Base-by-base conservation (phyloP, 2,797 vertebrate genomes). In the Anabacerthia variegaticeps region DNA sequence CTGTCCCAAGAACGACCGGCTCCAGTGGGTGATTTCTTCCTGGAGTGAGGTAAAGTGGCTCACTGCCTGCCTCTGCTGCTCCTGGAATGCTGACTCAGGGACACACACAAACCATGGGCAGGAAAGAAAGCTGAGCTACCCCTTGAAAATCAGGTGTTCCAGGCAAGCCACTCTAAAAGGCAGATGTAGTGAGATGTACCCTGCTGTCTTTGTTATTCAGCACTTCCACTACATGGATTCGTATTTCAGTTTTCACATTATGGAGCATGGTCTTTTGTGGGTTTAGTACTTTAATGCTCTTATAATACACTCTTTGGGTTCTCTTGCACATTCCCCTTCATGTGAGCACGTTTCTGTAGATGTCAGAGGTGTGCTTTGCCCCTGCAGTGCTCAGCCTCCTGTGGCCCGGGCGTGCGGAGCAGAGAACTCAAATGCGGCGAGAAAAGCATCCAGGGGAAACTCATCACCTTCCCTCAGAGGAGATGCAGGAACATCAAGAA, bases 341-440 rank as follows among this genome's bases (percentile, higher is more conserved):
- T 5, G 18, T 72, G 58, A 41, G 9, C 1, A 6, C 20, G 27
- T 26, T 32, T 51, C 68, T 56, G 17, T 32, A 41, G 52, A 43
- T 84, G 66, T 44, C 34, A 75, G 13, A 32, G 48, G 16, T 51
- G 37, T 66, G 4, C 36, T 79, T 78, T 89, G 15, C 52, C 36
- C 6, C 77, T 69, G n/a, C 81, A 98, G 98, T 99, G 99, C 96
- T 99, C 99, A 10, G 90, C 95, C 63, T 98, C 98, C 77, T 99
- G 99, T 62, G 99, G 99, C 24, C 91, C 96, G 4, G 99, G 99
- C 10, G 68, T 98, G 62, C 98, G 98, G 96, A 99, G 96, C 90
- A 97, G 99, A 90, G 98, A 99, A n/a, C 96, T 99, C 89, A 98
- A 95, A 44, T 99, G 99, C 10, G 98, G 98, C 1, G 99, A 99